A percentile compares a stretch with the other conserved stretches of the same genome.
Conservation (phyloP, 2,888 invertebrate species). For the Xanthorhoe spadicearia region DNA sequence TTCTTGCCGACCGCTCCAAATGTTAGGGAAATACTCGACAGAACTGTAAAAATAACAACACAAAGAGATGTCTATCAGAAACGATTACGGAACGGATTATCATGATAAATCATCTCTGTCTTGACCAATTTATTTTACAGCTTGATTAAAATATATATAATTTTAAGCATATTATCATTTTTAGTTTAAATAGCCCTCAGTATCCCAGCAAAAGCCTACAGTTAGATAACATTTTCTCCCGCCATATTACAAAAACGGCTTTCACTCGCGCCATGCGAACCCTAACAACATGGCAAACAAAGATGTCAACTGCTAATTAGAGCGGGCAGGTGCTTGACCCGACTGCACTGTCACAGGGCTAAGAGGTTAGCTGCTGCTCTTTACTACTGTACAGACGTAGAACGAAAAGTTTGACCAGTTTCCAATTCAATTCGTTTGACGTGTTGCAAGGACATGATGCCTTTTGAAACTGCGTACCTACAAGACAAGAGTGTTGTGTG, state of each 20-base stretch:
- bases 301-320: slow-evolving; percentile 67
- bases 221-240: neutral
- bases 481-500: no score
- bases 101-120: no score
- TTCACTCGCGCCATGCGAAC: slow-evolving; percentile 24
- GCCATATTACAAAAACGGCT: neutral
- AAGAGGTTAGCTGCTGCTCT: slow-evolving; percentile 5
- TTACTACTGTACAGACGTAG: neutral
- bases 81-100: no score
- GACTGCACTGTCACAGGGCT: slow-evolving; percentile 25
- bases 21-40: neutral
- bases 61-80: no score
- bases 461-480: no score
- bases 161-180: no score
- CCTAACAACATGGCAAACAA: slow-evolving; percentile 48
- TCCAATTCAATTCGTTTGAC: no score
- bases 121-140: no score
- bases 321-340: slow-evolving; percentile 69
- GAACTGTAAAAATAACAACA: neutral
- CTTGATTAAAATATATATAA: no score
- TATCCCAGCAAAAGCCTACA: no score
- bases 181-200: no score
- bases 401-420: neutral
- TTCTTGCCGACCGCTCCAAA: neutral
- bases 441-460: no score